Percentiles rank a stretch among this genome's conserved stretches.
Conservation (phyloP, 2,888 invertebrate genomes). For the Ectobius pallidus region DNA sequence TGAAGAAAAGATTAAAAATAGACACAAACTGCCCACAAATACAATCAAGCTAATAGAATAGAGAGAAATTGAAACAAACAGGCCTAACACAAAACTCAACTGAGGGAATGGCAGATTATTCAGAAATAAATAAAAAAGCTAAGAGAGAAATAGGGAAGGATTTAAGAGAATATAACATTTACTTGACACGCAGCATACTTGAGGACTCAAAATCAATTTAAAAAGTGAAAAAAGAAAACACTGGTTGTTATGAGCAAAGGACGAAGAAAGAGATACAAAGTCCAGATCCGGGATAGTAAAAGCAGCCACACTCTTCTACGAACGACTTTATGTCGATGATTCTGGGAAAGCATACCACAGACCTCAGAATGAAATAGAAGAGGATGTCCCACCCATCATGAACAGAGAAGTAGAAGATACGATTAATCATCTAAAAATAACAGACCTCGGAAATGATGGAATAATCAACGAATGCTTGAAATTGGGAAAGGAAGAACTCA, state of each 20-base stretch:
- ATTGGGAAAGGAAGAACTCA: no score
- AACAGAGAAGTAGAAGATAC: neutral
- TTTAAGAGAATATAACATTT: no score
- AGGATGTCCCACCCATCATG: no score
- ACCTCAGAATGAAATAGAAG: neutral
- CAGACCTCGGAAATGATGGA: no score
- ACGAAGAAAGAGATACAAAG: neutral
- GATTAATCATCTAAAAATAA: no score
- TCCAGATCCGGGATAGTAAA: neutral
- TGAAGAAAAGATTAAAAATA: neutral
- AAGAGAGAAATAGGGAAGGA: no score
- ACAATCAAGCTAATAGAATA: neutral
- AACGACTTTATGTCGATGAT: neutral
- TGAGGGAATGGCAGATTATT: neutral
- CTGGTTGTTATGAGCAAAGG: neutral
- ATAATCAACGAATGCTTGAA: no score
- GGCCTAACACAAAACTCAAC: neutral
- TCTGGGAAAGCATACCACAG: neutral
- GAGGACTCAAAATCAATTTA: neutral
- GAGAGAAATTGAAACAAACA: neutral
- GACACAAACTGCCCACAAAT: neutral
- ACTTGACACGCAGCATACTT: neutral
- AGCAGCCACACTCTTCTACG: neutral
- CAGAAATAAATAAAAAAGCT: neutral
- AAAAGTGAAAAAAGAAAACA: neutral